Base-by-base conservation (phyloP, 2,888 invertebrate genomes). In the Athrips mouffetella region DNA sequence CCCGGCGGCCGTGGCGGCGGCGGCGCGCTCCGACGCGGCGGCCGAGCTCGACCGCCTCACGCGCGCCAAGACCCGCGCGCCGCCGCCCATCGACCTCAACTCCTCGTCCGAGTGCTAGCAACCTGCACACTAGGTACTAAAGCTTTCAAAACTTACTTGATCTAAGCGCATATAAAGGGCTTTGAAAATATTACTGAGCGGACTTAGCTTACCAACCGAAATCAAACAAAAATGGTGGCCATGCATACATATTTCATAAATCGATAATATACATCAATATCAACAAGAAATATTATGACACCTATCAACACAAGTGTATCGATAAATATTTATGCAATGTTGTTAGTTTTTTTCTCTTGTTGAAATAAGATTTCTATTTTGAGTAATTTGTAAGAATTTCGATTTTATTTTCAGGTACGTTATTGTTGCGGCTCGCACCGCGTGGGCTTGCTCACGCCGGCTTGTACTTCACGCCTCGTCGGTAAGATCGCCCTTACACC, bases 21-120 rank as follows among this genome's bases (percentile, higher is more conserved):
- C 45, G 31, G 45, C 31, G 31, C 45, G 96, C 54, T 94, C 95
- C 13, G 97, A 97, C 82, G 97, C 97, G 27, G 96, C 96, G 20
- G 97, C 97, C 7, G 97, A 98, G 84, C 89, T 98, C 31, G 97
- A 98, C 86, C 92, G 97, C 58, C 91, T 98, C 72, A 94, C 96
- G 56, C 91, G 94, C 63, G 92, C 91, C 62, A 93, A 93, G 77
- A 89, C 89, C 60, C 67, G 85, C 18, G 94, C 71, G 92, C 93
- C 77, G 93, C 95, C 73, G 93, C 93, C 95, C 16, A 80, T 91
- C 41, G 91, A 91, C 76, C 89, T 91, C 61, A 91, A 91, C 76
- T 78, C 81, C 47, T 73, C 73, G 7, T 76, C 79, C 51, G 84
- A 84, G 63, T 83, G 82, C 74, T 82, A 81, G 78, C 74, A n/a